Evolutionary conservation across 1,140 invertebrate species (phyloP).

Genomic region (Anthonomus grandis): DNA sequence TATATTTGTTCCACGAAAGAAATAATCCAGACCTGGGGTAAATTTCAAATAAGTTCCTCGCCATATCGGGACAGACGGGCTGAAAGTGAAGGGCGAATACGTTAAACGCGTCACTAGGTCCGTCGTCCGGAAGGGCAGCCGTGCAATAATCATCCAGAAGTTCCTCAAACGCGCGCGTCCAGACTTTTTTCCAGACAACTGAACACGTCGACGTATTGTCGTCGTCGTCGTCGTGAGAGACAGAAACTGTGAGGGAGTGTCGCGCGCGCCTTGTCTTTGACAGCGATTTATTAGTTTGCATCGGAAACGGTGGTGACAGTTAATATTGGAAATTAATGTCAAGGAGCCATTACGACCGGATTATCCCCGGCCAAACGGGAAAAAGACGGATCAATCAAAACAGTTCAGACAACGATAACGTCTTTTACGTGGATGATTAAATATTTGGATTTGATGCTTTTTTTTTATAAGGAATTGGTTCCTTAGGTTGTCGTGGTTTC

Average conservation of each 20-base stretch:
- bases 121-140: slow-evolving; percentile 27
- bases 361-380: neutral
- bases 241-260: slow-evolving; percentile 17
- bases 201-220: too few species aligned
- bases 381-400: neutral
- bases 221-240: too few species aligned
- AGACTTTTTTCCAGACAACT: too few species aligned
- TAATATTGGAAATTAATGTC: slow-evolving; percentile 22
- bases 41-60: too few species aligned
- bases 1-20: too few species aligned
- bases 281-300: slow-evolving; percentile 23
- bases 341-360: neutral
- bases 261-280: slow-evolving; percentile 16
- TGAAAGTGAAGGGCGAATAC: slow-evolving; percentile 20
- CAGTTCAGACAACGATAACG: too few species aligned
- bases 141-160: slow-evolving; percentile 25
- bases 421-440: neutral
- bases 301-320: slow-evolving; percentile 12
- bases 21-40: too few species aligned
- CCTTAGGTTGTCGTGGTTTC: too few species aligned
- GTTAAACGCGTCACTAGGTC: slow-evolving; percentile 33
- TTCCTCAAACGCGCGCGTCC: too few species aligned
- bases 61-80: too few species aligned
- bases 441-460: neutral
- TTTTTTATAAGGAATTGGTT: too few species aligned